phyloP scores from a whole-genome alignment of 2,797 vertebrate genomes.

The Sebastolobus altivelis region DNA sequence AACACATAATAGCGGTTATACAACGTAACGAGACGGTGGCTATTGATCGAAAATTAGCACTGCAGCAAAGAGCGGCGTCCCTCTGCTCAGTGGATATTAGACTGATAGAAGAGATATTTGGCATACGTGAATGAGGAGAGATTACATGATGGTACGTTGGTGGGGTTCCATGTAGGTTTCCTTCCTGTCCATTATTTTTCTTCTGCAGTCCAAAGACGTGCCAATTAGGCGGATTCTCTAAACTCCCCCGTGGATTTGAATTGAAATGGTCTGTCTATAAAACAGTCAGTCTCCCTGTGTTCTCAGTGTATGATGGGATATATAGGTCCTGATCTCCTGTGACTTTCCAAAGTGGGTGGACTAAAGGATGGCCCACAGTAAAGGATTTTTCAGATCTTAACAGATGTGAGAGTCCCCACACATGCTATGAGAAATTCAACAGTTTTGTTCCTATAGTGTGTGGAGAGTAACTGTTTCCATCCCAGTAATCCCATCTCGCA shows the following conservation, averaged over 20 bases:
- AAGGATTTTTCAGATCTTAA: no score
- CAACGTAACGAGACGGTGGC: slow-evolving; percentile 41
- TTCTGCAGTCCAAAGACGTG: slow-evolving; percentile 13
- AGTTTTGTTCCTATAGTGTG: no score
- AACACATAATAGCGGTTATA: slow-evolving; percentile 37
- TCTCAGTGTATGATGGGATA: not conserved
- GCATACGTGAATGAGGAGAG: slow-evolving; percentile 48
- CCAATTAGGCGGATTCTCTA: slow-evolving; percentile 11
- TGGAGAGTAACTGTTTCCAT: no score
- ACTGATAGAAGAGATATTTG: slow-evolving; percentile 51
- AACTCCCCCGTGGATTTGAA: slow-evolving; percentile 5
- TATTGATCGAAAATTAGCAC: slow-evolving; percentile 75
- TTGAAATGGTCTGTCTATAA: not conserved
- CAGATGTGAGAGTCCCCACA: no score
- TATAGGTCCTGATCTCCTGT: not conserved
- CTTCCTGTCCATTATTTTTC: slow-evolving; percentile 2
- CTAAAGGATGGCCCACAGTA: not conserved
- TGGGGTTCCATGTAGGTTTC: not conserved
- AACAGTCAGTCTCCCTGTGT: not conserved
- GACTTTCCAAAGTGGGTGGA: not conserved
- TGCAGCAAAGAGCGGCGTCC: slow-evolving; percentile 28
- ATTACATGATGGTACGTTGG: not conserved
- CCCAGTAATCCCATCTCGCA: no score
- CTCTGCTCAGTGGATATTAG: slow-evolving; percentile 55
- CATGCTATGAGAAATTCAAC: no score